Evolutionary conservation across 2,888 invertebrate species (phyloP), one percentile per base, ranked within the genome.

Genomic region (Serrognathus titanus): DNA sequence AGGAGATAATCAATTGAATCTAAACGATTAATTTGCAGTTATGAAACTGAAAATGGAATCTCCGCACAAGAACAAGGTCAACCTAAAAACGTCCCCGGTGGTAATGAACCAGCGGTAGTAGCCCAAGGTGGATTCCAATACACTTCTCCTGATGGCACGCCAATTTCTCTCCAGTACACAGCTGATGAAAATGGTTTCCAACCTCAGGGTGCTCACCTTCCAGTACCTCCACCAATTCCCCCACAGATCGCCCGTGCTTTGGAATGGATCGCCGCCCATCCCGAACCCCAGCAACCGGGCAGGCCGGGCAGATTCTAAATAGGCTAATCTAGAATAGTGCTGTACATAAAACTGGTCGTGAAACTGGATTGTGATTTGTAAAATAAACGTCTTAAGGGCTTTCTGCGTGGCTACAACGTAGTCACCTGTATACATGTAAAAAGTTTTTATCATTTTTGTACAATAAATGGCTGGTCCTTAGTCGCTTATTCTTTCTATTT

Each of bases 161-260:
- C 78, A 10, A 78, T 85, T 65, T 69, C 76, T n/a, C 71, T 88
- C 58, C 75, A 78, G 46, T 89, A 87, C 75, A 69, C 81, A 55
- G 87, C 89, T 63, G 85, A 88, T 65, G 87, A 87, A 72, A 83
- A 85, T 63, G 88, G 89, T 57, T 88, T 84, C 81, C 84, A 83
- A 61, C 83, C 88, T 31, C 75, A 80, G 73, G 87, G 75, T 5
- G 66, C 65, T 38, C 64, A 63, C 52, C 54, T 69, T 16, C 76
- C 87, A 60, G 64, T 64, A 9, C 84, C 87, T 16, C 87, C 87
- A 16, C 86, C 87, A 66, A 83, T 75, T 47, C 87, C 87, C 57
- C 84, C 84, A 72, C 86, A 83, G 72, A 88, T 88, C 65, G 84
- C 85, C 70, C 85, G 85, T 71, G 85, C 87, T 37, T 78, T 88